Conservation (phyloP, 1,140 invertebrate species). For the Drosophila ogumai region DNA sequence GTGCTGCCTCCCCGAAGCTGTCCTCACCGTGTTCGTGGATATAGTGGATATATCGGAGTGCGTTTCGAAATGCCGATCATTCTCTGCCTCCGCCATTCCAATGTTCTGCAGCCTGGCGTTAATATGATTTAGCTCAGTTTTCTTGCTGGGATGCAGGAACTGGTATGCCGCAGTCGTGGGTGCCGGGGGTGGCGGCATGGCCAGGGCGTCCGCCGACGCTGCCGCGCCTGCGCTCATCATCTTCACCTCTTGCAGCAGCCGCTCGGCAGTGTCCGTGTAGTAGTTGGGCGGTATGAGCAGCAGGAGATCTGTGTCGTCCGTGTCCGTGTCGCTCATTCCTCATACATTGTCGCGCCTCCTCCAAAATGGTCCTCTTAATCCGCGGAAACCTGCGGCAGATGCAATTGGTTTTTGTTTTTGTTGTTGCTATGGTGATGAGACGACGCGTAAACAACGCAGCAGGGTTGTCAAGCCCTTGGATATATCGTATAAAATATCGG, state of each 20-base stretch:
- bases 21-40: conserved; percentile 71
- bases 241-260: conserved; percentile 35
- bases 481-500: neutral
- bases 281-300: conserved; percentile 91
- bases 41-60: conserved; percentile 78
- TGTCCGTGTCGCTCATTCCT: conserved; percentile 91
- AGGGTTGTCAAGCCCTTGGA: neutral
- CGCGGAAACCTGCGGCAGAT: conserved; percentile 27
- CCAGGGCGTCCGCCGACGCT: conserved; percentile 52
- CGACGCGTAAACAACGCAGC: conserved; percentile 36
- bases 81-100: conserved; percentile 38
- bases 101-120: conserved; percentile 70
- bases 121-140: conserved; percentile 74
- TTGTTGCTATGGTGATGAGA: conserved; percentile 38
- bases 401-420: conserved; percentile 26
- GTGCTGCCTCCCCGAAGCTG: conserved; percentile 29
- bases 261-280: conserved; percentile 77
- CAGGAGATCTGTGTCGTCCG: conserved; percentile 92
- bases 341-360: conserved; percentile 22
- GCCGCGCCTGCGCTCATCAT: conserved; percentile 53
- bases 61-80: conserved; percentile 39
- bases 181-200: conserved; percentile 54
- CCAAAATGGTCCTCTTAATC: conserved; percentile 7
- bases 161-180: conserved; percentile 70
- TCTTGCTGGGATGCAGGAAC: conserved; percentile 70